phyloP scores from a whole-genome alignment of 2,797 vertebrate genomes.

The Sebastiscus albofasciatus region DNA sequence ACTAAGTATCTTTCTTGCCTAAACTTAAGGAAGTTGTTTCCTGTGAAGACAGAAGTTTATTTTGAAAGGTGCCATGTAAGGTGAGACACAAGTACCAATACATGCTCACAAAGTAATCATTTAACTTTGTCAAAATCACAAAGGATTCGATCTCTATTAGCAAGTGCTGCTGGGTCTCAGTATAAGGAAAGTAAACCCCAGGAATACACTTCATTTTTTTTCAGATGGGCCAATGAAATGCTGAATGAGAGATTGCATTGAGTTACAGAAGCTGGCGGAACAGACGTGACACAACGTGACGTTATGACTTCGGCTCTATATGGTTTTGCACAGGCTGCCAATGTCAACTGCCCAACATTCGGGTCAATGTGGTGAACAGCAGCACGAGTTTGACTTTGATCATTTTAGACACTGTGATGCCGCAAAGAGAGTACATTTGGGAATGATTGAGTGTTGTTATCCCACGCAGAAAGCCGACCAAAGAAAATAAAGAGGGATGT shows the following conservation, averaged over 20 bases:
- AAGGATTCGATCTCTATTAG: not conserved
- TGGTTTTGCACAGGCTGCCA: conserved; percentile 3
- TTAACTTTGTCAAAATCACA: not conserved
- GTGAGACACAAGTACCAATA: not conserved
- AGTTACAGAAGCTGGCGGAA: not conserved
- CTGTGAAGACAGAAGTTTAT: no score
- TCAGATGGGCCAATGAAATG: not conserved
- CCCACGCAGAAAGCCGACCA: not conserved
- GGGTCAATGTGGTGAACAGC: conserved; percentile 14
- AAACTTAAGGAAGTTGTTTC: no score
- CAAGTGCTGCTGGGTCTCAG: not conserved
- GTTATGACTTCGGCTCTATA: not conserved
- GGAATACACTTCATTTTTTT: not conserved
- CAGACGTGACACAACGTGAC: not conserved
- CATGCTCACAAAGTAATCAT: not conserved
- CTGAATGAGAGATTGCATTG: not conserved
- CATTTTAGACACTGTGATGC: conserved; percentile 6
- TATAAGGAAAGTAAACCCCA: not conserved
- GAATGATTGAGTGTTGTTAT: conserved; percentile 22
- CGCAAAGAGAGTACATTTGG: not conserved
- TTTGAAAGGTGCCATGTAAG: no score
- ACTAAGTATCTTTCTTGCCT: no score
- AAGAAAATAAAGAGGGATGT: not conserved
- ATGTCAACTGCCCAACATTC: conserved; percentile 7
- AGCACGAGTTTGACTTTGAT: not conserved